Percentiles rank a stretch among this genome's conserved stretches.
These are phyloP conservation scores for Pardalotus punctatus DNA, from an alignment of 2,113 vertebrate species.

Conservation along the genomic window DNA sequence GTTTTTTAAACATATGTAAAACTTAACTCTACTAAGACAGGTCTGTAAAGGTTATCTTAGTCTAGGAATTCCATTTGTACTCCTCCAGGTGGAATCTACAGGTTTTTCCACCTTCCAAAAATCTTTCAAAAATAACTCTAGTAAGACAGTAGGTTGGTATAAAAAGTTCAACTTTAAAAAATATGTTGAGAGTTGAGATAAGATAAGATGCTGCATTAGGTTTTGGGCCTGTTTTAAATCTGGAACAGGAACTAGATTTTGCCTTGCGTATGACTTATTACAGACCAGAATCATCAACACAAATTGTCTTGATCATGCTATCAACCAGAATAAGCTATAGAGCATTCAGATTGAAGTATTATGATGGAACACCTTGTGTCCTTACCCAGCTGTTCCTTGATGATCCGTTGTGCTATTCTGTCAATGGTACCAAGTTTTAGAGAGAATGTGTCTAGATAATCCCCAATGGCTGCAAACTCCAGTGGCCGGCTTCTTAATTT, in stretches of 20 bases:
- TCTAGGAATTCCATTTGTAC: neutral
- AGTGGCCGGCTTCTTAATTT: slow-evolving; percentile 88
- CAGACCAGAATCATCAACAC: neutral
- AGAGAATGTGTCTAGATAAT: slow-evolving; percentile 92
- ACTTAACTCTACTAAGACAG: neutral
- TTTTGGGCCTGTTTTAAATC: neutral
- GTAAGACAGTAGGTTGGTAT: neutral
- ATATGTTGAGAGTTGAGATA: neutral
- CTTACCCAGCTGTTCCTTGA: slow-evolving; percentile 94
- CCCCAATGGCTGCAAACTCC: slow-evolving; percentile 90
- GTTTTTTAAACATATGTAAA: neutral
- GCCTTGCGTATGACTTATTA: neutral
- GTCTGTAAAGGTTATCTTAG: neutral
- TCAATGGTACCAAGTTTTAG: slow-evolving; percentile 97
- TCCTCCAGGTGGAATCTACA: neutral
- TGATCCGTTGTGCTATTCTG: slow-evolving; percentile 95
- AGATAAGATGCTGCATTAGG: neutral
- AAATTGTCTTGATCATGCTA: neutral
- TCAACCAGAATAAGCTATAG: neutral
- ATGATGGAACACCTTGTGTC: neutral
- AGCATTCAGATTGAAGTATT: neutral
- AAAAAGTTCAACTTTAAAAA: neutral
- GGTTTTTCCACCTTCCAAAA: neutral
- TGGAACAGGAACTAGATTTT: neutral
- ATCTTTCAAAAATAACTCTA: neutral